phyloP scores from a whole-genome alignment of 1,140 invertebrate species.

The Pseudobourletiella spinata region DNA sequence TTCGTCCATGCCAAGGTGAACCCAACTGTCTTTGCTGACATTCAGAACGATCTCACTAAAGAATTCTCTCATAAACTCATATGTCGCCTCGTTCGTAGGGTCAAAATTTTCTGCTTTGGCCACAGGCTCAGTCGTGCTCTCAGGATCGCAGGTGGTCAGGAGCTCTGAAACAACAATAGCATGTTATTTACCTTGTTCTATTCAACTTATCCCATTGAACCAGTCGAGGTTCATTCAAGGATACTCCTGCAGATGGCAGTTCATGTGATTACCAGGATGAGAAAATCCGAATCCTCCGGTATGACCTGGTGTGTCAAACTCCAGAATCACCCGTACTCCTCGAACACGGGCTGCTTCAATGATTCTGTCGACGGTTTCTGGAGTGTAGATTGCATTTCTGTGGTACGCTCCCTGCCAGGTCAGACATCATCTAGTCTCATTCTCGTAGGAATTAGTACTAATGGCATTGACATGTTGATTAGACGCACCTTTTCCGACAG shows the following conservation, averaged over 20 bases:
- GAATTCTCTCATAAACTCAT: constrained; percentile 56
- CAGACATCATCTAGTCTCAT: background rate
- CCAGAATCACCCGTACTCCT: constrained; percentile 79
- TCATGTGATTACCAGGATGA: constrained; percentile 30
- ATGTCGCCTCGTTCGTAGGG: constrained; percentile 55
- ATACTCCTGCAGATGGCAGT: background rate
- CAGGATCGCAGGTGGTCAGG: constrained; percentile 48
- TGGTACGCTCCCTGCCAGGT: constrained; percentile 58
- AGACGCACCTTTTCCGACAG: constrained; percentile 22
- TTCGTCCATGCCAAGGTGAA: constrained; percentile 88
- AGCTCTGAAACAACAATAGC: no score
- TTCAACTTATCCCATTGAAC: constrained; percentile 38
- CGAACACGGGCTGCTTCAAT: constrained; percentile 67
- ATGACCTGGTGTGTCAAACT: constrained; percentile 81
- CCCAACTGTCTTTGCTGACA: constrained; percentile 63
- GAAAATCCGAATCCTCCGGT: constrained; percentile 21
- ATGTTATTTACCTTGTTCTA: no score
- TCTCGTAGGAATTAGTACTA: background rate
- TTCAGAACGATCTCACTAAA: constrained; percentile 55
- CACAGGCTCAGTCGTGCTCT: constrained; percentile 33
- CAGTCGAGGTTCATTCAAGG: background rate
- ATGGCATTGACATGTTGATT: no score
- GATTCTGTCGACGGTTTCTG: constrained; percentile 53
- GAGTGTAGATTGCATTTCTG: constrained; percentile 56
- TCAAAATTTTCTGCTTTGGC: constrained; percentile 52